Percentiles rank a stretch among this genome's conserved stretches.
phyloP scores from a whole-genome alignment of 2,113 vertebrate genomes.

The Dissostichus mawsoni region DNA sequence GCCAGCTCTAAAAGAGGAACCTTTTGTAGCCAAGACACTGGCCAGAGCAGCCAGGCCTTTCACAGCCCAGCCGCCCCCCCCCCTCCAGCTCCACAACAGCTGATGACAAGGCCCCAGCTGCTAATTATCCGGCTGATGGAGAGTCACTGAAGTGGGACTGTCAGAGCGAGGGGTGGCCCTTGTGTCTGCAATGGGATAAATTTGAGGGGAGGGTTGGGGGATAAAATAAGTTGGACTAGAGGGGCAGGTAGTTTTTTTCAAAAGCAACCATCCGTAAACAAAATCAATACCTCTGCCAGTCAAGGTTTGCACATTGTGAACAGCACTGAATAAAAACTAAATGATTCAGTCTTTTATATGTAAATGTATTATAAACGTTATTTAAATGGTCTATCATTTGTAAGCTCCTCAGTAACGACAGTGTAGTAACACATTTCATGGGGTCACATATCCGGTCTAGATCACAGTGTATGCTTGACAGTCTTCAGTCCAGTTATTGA shows the following conservation, averaged over 20 bases:
- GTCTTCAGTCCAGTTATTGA: conserved; percentile 9
- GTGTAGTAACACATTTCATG: neutral
- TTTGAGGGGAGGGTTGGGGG: conserved; percentile 35
- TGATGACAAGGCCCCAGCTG: conserved; percentile 79
- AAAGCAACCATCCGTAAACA: neutral
- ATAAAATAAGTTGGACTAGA: conserved; percentile 36
- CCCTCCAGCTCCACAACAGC: conserved; percentile 71
- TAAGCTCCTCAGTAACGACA: conserved; percentile 7
- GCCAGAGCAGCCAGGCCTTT: conserved; percentile 71
- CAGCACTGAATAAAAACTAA: neutral
- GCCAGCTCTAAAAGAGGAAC: conserved; percentile 76
- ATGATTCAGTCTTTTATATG: neutral
- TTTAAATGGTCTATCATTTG: neutral
- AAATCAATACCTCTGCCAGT: conserved; percentile 4
- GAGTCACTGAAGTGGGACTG: conserved; percentile 80
- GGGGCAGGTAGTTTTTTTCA: conserved; percentile 14
- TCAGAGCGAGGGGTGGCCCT: conserved; percentile 70
- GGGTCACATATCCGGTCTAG: neutral
- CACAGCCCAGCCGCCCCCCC: conserved; percentile 63
- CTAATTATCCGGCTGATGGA: conserved; percentile 84
- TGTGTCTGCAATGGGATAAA: conserved; percentile 65
- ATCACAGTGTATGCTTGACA: neutral
- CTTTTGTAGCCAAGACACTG: conserved; percentile 77
- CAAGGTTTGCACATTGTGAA: conserved; percentile 17
- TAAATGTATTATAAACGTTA: neutral